Percentiles rank a stretch among this genome's conserved stretches.
Evolutionary conservation across 2,888 invertebrate species (phyloP).

Genomic region (Drosophila paucipuncta): DNA sequence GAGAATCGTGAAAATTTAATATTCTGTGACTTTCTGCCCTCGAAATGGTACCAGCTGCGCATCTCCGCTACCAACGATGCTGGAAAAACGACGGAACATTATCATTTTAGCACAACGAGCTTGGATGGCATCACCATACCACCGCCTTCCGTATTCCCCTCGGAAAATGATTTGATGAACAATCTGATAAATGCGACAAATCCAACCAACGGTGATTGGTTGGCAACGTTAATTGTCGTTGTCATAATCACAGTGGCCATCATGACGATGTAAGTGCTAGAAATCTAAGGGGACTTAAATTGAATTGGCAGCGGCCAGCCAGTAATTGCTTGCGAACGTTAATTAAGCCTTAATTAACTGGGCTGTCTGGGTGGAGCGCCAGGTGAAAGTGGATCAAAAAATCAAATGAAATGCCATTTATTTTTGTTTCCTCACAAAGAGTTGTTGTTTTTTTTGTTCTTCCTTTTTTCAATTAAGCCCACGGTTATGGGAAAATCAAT

Average conservation of each 20-base stretch:
- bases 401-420: conserved; percentile 28
- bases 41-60: conserved; percentile 88
- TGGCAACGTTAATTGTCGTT: conserved; percentile 83
- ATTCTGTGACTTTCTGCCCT: conserved; percentile 87
- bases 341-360: conserved; percentile 70
- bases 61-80: conserved; percentile 88
- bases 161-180: conserved; percentile 84
- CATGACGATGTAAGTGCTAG: conserved; percentile 83
- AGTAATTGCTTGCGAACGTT: conserved; percentile 62
- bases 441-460: not conserved
- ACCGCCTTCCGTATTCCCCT: conserved; percentile 83
- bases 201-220: conserved; percentile 84
- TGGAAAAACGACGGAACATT: conserved; percentile 87
- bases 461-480: not conserved
- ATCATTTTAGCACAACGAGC: conserved; percentile 87
- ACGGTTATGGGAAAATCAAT: conserved; percentile 8
- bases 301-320: conserved; percentile 34
- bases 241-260: conserved; percentile 83
- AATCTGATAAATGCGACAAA: conserved; percentile 84
- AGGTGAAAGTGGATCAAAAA: conserved; percentile 16
- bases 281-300: conserved; percentile 25
- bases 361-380: not conserved
- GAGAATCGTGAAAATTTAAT: conserved; percentile 85
- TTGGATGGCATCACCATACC: conserved; percentile 86
- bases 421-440: not conserved